Percentiles rank a stretch among this genome's conserved stretches.
Evolutionary conservation across 2,113 vertebrate genomes (phyloP).

Genomic region (Hyla sarda): DNA sequence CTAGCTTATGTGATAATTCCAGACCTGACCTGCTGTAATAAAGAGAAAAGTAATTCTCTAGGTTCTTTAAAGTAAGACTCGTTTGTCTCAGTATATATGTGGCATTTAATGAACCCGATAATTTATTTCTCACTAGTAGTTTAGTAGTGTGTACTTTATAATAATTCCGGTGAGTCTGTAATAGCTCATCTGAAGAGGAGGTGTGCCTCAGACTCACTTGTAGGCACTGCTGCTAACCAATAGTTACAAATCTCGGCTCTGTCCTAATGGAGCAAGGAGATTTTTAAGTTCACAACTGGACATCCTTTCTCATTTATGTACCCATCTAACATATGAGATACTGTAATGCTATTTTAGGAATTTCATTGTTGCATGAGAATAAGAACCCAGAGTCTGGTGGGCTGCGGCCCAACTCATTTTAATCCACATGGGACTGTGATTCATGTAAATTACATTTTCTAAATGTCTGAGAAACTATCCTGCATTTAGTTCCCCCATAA

Average conservation of each 20-base stretch:
- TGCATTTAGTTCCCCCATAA: slow-evolving; percentile 49
- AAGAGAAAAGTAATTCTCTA: no score
- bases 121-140: no score
- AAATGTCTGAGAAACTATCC: slow-evolving; percentile 62
- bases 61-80: no score
- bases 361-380: slow-evolving; percentile 56
- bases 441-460: slow-evolving; percentile 63
- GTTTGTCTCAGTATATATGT: no score
- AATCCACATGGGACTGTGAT: slow-evolving; percentile 60
- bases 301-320: neutral
- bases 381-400: slow-evolving; percentile 54
- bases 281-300: neutral
- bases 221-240: neutral
- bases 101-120: no score
- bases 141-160: no score
- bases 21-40: no score
- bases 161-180: no score
- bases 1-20: no score
- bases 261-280: neutral
- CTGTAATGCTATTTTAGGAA: slow-evolving; percentile 44
- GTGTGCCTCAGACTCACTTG: neutral
- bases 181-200: neutral
- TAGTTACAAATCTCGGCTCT: neutral
- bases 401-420: slow-evolving; percentile 52
- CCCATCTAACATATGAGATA: neutral